These are phyloP conservation scores for Dexiosoma caninum DNA, from an alignment of 2,888 invertebrate genomes.

Conservation along the genomic window DNA sequence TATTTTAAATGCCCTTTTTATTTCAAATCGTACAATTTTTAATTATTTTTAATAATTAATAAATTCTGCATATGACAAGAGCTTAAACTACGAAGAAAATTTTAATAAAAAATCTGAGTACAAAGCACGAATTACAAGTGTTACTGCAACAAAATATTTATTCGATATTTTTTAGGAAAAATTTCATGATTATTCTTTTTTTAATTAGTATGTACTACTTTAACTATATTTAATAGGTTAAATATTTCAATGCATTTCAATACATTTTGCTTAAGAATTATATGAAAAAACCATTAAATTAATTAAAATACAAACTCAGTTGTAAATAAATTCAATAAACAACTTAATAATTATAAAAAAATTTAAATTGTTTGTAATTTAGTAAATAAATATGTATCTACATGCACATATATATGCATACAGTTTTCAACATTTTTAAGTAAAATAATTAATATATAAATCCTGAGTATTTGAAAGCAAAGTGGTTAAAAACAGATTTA, in stretches of 20 bases:
- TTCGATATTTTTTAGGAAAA: conserved; percentile 1
- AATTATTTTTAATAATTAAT: conserved; percentile 8
- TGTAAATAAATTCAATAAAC: neutral
- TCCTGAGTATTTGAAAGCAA: conserved; percentile 40
- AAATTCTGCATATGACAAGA: neutral
- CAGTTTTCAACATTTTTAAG: too few species aligned
- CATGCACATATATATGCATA: too few species aligned
- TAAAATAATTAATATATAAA: too few species aligned
- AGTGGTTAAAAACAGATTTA: conserved; percentile 19
- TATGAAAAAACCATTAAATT: conserved; percentile 4
- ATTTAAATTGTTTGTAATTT: conserved; percentile 33
- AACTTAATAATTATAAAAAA: neutral
- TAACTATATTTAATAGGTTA: conserved; percentile 1
- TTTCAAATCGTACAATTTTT: conserved; percentile 33
- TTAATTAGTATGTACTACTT: conserved; percentile 25
- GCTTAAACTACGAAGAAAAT: conserved; percentile 23
- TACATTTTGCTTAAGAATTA: neutral
- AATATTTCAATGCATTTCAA: neutral
- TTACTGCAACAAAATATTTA: conserved; percentile 51
- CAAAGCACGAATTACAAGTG: conserved; percentile 49
- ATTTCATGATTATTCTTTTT: conserved; percentile 25
- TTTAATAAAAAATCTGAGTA: conserved; percentile 21
- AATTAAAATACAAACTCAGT: neutral
- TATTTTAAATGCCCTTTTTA: conserved; percentile 30
- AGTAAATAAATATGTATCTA: too few species aligned